Base-by-base conservation (phyloP, 2,888 invertebrate species). In the Tetranychus piercei region DNA sequence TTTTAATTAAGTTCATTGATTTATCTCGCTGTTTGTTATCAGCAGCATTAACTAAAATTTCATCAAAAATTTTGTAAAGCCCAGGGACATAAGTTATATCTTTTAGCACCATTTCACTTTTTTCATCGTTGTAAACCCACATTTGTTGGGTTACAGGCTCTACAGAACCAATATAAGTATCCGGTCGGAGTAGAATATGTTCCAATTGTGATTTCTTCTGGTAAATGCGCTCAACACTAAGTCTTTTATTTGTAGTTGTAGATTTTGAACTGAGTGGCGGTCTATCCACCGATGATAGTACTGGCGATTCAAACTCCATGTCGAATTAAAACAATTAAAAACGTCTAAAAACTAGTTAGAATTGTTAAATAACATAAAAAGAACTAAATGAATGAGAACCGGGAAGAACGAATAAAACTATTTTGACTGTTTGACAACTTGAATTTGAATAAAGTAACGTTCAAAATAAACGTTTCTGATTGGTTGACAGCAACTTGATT, bases 11-110 rank as follows among this genome's bases (percentile, higher is more conserved):
- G 80, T 90, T 90, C 96, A 96, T 97, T 77, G 87, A 87, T 8
- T 88, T 84, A 82, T 96, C 96, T 74, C 95, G 86, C 82, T 95
- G 94, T 82, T 97, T 97, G 82, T 97, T 96, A 82, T 97, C 97
- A 76, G 96, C 94, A 20, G 97, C 97, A 84, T 99, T 99, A 0
- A 99, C 99, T 79, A 97, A 86, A 80, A 99, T 99, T 88, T 99
- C 99, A 83, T 99, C 99, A 85, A 91, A 99, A 81, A 99, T 99
- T 85, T 99, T 99, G 84, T 96, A 99, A 71, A 99, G 86, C 74
- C 92, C 99, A 78, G 99, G 99, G 72, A 99, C 97, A 85, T 87
- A 99, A 70, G 89, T 89, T 73, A 99, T 87, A 80, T 94, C 91
- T 78, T 86, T 87, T 81, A 92, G 90, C 0, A 90, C 85, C 90